Base-by-base conservation (phyloP, 2,888 invertebrate genomes). In the Tetragnatha montana region DNA sequence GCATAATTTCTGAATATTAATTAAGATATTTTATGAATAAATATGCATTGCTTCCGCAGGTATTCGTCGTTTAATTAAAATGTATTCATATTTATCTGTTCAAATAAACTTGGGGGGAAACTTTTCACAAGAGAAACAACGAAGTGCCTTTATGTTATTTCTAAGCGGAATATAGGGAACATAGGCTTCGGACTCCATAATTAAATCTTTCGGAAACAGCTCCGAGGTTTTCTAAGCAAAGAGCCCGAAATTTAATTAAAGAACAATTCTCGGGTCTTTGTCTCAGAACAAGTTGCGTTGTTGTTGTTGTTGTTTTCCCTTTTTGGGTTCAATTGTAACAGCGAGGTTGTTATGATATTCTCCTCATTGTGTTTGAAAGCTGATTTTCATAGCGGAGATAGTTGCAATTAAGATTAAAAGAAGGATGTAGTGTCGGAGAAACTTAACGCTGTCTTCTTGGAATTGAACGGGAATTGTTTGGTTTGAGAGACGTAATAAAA, bases 181-280 rank as follows among this genome's bases (percentile, higher is more conserved):
- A 78, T 76, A 70, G 60, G 71, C 79, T 60, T 47, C 19, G 71
- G 76, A 49, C 14, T 71, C 71, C 71, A 82, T 88, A 88, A 88
- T 88, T 88, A 88, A 88, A 88, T 88, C 87, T 82, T 82, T 74
- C 82, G 76, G 87, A 82, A 82, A 82, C 81, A 82, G 60, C 81
- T 76, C n/a, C n/a, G 8, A 71, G 82, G 51, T n/a, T 78, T 70
- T 51, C 21, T 51, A 21, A 51, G 12, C 21, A 60, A 22, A 76
- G 70, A 47, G 74, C 74, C n/a, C 19, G 68, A 78, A 88, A 81
- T 88, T 88, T 81, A 88, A 81, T 88, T 81, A 88, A 88, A 75
- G 50, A 60, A 21, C 60, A 49, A 80, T 69, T 81, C 71, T 60
- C 69, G 69, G 60, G 81, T 70, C 87, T 88, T 81, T 88, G 87